These are phyloP conservation scores for Artibeus jamaicensis DNA, from an alignment of 2,797 vertebrate genomes.

Conservation along the genomic window DNA sequence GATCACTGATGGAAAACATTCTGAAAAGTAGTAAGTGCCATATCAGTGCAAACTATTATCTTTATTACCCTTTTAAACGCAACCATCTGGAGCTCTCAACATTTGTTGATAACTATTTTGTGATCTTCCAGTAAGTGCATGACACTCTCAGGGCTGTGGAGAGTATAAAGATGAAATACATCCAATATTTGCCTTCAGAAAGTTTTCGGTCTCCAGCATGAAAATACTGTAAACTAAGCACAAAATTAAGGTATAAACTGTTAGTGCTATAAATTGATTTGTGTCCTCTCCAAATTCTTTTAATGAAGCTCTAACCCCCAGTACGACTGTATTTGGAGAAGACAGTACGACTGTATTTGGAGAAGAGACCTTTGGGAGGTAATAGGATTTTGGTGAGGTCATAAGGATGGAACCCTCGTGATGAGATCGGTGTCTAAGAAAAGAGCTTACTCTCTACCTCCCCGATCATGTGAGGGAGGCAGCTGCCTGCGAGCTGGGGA, in stretches of 20 bases:
- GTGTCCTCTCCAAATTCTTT: background rate
- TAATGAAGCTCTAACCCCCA: background rate
- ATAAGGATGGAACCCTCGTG: background rate
- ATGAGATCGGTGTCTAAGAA: background rate
- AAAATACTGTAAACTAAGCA: background rate
- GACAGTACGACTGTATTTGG: background rate
- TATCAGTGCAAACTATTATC: slow-evolving; percentile 7
- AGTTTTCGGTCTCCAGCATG: background rate
- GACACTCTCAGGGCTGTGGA: background rate
- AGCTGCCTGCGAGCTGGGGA: background rate
- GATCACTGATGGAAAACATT: slow-evolving; percentile 39
- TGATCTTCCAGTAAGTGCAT: background rate
- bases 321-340: background rate
- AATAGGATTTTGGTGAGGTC: background rate
- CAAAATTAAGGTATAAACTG: background rate
- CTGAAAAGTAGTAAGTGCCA: background rate
- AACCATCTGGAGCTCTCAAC: slow-evolving; percentile 11
- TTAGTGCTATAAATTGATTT: background rate
- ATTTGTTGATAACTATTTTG: slow-evolving; percentile 22
- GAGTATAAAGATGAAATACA: background rate
- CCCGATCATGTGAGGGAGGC: background rate
- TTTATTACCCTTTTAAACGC: slow-evolving; percentile 55
- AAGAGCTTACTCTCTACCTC: background rate
- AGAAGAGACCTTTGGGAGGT: background rate
- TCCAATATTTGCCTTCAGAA: background rate